Base-by-base conservation (phyloP, 2,888 invertebrate species). In the Archaeoteleia sp. region DNA sequence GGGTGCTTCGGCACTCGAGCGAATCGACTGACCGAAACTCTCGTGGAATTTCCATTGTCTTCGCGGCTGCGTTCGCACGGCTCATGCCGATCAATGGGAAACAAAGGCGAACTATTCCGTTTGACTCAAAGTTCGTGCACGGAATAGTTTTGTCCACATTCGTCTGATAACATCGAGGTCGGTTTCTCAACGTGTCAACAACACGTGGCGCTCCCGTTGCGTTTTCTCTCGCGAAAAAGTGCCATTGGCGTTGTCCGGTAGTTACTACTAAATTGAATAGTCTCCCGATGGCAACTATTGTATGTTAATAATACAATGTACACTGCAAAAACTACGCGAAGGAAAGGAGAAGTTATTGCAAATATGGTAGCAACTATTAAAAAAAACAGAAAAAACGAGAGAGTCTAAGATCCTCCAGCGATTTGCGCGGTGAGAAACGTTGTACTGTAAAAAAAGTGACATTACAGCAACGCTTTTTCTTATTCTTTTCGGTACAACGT, bases 161-260 rank as follows among this genome's bases (percentile, higher is more conserved):
- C 62, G 68, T 54, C 62, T 63, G 68, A 68, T 68, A 60, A 58
- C 39, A 67, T 63, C 68, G 68, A 48, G 63, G 61, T 49, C 54
- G 58, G 46, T 49, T 67, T 12, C 57, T 40, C 9, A 10, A 49
- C 61, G 39, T 37, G 46, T 48, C 53, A 37, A 51, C 53, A 37
- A 48, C 45, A 51, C 55, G 58, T 37, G 66, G 42, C 13, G 67
- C 46, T 32, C 23, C 27, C 14, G 29, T 48, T 45, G 5, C 20
- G 20, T 5, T 20, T 5, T 20, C 20, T 2, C 27, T 43, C 57
- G 35, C 61, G 45, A 39, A 61, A 61, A 54, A 61, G 62, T n/a
- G 46, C 53, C 23, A 46, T 37, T 42, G 48, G 42, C 54, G 46
- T 57, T 37, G 15, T 9, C 27, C 42, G 30, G 58, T 68, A 60